Evolutionary conservation across 2,113 vertebrate species (phyloP).

Genomic region (Grallaria varia): DNA sequence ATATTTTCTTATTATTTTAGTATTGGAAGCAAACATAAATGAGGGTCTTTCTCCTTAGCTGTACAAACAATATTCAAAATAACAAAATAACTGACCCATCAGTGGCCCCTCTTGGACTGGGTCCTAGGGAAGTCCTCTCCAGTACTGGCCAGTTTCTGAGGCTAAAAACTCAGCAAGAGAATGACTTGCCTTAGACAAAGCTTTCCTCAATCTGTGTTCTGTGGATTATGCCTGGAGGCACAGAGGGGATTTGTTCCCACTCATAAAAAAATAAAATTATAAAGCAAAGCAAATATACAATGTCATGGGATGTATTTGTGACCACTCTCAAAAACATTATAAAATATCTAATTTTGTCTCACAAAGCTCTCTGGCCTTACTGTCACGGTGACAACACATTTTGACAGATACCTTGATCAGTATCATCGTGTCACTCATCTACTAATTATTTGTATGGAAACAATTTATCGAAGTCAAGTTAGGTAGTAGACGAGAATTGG

Average conservation of each 20-base stretch:
- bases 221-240: neutral
- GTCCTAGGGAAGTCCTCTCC: neutral
- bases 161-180: neutral
- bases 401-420: neutral
- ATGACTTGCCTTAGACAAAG: neutral
- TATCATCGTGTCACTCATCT: neutral
- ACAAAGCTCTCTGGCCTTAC: neutral
- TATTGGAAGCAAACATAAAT: neutral
- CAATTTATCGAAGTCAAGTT: neutral
- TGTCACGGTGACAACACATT: neutral
- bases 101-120: neutral
- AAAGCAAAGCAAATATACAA: neutral
- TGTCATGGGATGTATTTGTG: neutral
- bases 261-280: neutral
- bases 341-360: neutral
- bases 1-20: neutral
- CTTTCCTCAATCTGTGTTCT: neutral
- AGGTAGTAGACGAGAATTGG: neutral
- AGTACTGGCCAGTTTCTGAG: neutral
- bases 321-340: neutral
- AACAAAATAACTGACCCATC: neutral
- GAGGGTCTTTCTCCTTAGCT: neutral
- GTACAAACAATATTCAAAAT: neutral
- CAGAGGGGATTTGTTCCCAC: rapidly evolving
- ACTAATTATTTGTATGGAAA: neutral